Percentiles rank a stretch among this genome's conserved stretches.
Evolutionary conservation across 2,888 invertebrate genomes (phyloP).

Genomic region (Clunio marinus): DNA sequence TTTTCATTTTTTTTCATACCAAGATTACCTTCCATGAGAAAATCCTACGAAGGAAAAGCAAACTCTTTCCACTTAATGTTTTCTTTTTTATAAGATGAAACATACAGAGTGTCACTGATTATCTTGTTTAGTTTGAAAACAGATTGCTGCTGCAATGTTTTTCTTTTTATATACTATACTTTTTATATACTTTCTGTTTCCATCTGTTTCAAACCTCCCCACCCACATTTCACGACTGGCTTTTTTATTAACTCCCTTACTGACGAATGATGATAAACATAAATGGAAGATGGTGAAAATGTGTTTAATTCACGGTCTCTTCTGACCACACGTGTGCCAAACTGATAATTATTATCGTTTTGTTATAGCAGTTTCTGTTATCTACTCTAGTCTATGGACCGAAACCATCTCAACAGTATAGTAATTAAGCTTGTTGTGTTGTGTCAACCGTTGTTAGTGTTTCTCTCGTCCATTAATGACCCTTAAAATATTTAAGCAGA

Average conservation of each 20-base stretch:
- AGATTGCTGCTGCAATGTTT: conserved; percentile 7
- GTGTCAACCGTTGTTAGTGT: not conserved
- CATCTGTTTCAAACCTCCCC: not conserved
- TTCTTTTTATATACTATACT: not conserved
- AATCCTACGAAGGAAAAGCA: too few species aligned
- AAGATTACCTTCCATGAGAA: too few species aligned
- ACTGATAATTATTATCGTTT: conserved; percentile 9
- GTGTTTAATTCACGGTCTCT: conserved; percentile 5
- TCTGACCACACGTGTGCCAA: conserved; percentile 8
- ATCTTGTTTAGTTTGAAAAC: conserved; percentile 33
- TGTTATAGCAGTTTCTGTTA: conserved; percentile 10
- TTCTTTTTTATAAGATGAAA: too few species aligned
- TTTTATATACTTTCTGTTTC: not conserved
- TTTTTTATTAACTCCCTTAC: too few species aligned
- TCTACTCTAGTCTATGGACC: not conserved
- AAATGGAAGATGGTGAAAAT: not conserved
- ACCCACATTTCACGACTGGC: too few species aligned
- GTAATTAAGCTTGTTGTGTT: not conserved
- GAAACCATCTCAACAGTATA: not conserved
- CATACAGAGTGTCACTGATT: too few species aligned
- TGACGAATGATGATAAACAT: too few species aligned
- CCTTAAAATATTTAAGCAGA: not conserved
- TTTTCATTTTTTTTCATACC: not conserved
- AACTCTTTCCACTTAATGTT: too few species aligned
- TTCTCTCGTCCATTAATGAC: not conserved